These are phyloP conservation scores for Remorina albescens DNA, from an alignment of 2,797 vertebrate genomes.

Conservation along the genomic window DNA sequence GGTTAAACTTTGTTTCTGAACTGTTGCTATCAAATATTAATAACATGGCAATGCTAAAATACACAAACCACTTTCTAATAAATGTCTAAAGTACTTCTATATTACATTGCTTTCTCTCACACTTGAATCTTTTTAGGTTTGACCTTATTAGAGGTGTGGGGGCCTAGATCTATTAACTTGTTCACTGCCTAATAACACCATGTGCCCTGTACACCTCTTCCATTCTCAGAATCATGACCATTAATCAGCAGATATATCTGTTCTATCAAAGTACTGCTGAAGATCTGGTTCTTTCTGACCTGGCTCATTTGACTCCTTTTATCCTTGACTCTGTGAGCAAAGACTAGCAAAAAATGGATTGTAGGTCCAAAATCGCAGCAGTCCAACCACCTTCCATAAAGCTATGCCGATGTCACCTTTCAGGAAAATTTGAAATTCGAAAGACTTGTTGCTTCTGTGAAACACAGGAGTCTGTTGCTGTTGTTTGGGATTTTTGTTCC, in stretches of 20 bases:
- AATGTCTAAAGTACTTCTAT: constrained; percentile 28
- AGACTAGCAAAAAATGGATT: not conserved
- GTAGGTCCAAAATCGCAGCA: not conserved
- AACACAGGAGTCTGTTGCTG: not conserved
- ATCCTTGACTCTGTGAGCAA: constrained; percentile 13
- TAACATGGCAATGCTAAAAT: not conserved
- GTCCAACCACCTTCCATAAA: constrained; percentile 12
- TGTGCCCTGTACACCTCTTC: constrained; percentile 47
- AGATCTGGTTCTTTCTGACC: constrained; percentile 48
- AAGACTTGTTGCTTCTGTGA: constrained; percentile 19
- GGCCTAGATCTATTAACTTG: constrained; percentile 47
- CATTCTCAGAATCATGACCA: constrained; percentile 58
- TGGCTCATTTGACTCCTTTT: constrained; percentile 39
- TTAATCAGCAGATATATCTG: constrained; percentile 53
- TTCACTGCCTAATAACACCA: constrained; percentile 54
- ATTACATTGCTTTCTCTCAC: constrained; percentile 29
- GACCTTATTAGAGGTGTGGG: constrained; percentile 53
- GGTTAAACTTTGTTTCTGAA: constrained; percentile 3
- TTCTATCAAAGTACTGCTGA: constrained; percentile 58
- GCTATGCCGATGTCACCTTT: constrained; percentile 4
- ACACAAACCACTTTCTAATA: not conserved
- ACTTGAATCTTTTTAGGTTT: constrained; percentile 36
- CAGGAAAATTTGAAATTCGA: constrained; percentile 2
- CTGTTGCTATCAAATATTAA: not conserved
- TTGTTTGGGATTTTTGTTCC: constrained; percentile 23